Percentiles rank a stretch among this genome's conserved stretches.
These are phyloP conservation scores for Diuraphis noxia DNA, from an alignment of 1,140 invertebrate genomes.

Conservation along the genomic window DNA sequence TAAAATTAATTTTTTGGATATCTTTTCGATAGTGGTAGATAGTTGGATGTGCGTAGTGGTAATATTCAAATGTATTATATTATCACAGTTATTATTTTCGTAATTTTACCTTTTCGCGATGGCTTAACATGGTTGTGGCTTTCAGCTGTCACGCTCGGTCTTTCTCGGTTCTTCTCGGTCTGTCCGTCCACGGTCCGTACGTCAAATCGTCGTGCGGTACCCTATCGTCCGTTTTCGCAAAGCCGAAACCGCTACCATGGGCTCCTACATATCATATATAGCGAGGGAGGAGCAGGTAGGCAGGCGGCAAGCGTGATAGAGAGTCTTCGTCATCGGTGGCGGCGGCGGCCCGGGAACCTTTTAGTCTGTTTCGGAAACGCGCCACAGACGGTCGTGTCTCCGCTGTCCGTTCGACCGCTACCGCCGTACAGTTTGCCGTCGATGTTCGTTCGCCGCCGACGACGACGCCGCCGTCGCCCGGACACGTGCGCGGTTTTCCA, in stretches of 20 bases:
- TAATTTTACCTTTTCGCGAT: background rate
- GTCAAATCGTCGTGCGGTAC: background rate
- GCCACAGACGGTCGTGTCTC: background rate
- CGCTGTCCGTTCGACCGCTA: background rate
- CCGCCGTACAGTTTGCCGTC: background rate
- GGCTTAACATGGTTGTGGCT: background rate
- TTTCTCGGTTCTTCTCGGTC: background rate
- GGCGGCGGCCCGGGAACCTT: constrained; percentile 5
- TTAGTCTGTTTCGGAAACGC: constrained; percentile 39
- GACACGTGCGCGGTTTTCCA: background rate
- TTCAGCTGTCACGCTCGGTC: background rate
- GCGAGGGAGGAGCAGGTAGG: background rate
- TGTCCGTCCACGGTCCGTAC: background rate
- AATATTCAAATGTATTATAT: background rate
- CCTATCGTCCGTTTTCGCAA: background rate
- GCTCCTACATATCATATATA: background rate
- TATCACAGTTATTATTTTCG: background rate
- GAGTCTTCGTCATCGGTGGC: background rate
- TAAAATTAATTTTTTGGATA: background rate
- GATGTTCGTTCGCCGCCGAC: background rate
- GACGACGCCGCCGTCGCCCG: background rate
- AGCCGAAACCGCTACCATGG: background rate
- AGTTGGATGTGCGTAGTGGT: background rate
- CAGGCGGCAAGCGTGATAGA: background rate
- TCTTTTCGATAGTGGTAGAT: background rate